These are phyloP conservation scores for Ommatoiulus sabulosus DNA, from an alignment of 2,888 invertebrate species.

Conservation along the genomic window DNA sequence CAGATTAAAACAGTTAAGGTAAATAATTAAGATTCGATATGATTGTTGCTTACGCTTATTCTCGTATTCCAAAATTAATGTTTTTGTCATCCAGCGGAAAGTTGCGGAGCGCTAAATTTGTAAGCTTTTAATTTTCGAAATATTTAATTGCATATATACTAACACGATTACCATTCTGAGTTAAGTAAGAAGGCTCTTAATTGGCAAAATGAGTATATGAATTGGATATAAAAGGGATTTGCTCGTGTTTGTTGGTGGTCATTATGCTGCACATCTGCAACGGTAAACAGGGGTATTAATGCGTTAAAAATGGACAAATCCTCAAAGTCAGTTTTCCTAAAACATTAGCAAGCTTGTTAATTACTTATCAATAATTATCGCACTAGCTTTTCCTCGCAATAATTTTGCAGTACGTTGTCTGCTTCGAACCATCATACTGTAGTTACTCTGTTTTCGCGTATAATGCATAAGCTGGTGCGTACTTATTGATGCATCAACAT, in stretches of 20 bases:
- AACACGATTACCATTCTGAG: not conserved
- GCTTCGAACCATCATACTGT: not conserved
- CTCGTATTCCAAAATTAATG: too few species aligned
- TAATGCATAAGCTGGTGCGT: not conserved
- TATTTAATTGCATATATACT: conserved; percentile 8
- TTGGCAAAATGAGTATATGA: not conserved
- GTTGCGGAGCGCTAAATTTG: not conserved
- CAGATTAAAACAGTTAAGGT: too few species aligned
- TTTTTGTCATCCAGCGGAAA: not conserved
- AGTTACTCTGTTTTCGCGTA: not conserved
- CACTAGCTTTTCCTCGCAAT: not conserved
- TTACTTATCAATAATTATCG: conserved; percentile 15
- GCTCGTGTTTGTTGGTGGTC: not conserved
- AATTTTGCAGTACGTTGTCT: not conserved
- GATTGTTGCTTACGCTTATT: too few species aligned
- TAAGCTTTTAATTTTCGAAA: conserved; percentile 30
- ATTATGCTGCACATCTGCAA: not conserved
- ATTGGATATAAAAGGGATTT: not conserved
- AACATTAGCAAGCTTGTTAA: not conserved
- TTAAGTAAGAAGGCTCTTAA: not conserved
- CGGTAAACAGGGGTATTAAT: not conserved
- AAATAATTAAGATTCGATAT: too few species aligned
- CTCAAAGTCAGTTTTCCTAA: not conserved
- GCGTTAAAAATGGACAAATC: not conserved
- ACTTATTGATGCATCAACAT: not conserved